These are phyloP conservation scores for Toxotes chatareus DNA, from an alignment of 2,113 vertebrate genomes.

Conservation along the genomic window DNA sequence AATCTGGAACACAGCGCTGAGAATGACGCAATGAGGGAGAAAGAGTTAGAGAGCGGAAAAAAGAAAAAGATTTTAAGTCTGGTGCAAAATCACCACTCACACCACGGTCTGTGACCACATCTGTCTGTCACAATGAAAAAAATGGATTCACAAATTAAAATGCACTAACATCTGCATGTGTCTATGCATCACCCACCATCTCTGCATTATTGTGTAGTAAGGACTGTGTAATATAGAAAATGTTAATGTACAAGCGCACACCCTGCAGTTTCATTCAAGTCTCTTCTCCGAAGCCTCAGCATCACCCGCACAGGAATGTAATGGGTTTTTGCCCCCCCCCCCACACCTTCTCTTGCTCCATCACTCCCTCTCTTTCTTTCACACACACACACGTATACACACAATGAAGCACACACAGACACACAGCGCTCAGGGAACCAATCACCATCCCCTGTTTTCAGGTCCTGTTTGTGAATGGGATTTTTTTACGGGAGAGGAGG, in stretches of 20 bases:
- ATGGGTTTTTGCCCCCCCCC: slow-evolving; percentile 13
- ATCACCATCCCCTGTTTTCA: slow-evolving; percentile 66
- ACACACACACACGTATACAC: slow-evolving; percentile 32
- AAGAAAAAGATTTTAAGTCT: slow-evolving; percentile 16
- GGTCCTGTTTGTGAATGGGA: slow-evolving; percentile 83
- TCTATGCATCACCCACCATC: background rate
- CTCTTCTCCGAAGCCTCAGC: slow-evolving; percentile 36
- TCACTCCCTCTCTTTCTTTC: slow-evolving; percentile 25
- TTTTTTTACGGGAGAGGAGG: slow-evolving; percentile 66
- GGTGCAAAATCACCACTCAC: slow-evolving; percentile 22
- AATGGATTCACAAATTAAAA: background rate
- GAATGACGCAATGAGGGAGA: slow-evolving; percentile 53
- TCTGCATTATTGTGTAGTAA: slow-evolving; percentile 9
- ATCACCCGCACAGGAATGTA: slow-evolving; percentile 37
- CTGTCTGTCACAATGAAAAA: slow-evolving; percentile 18
- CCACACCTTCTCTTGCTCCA: background rate
- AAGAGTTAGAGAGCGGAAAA: slow-evolving; percentile 8
- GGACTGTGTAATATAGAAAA: background rate
- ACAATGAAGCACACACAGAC: slow-evolving; percentile 41
- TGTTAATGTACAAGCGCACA: slow-evolving; percentile 10
- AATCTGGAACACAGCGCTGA: slow-evolving; percentile 31
- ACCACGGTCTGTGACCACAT: slow-evolving; percentile 22
- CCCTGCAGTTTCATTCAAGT: slow-evolving; percentile 58
- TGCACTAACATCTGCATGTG: background rate
- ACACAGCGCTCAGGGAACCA: slow-evolving; percentile 70